Base-by-base conservation (phyloP, 1,140 invertebrate genomes). In the Venustaconcha ellipsiformis region DNA sequence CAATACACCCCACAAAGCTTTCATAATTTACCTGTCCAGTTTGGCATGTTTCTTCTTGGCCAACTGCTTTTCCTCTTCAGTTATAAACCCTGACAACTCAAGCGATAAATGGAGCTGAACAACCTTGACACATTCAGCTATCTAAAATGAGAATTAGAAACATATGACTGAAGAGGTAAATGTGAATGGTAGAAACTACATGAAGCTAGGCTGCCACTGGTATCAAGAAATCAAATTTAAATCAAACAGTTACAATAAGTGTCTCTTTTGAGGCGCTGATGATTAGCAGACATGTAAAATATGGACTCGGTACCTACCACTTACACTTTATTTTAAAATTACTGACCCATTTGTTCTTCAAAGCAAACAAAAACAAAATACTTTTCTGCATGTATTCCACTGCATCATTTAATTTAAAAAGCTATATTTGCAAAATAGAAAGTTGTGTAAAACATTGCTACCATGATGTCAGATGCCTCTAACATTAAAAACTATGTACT, bases 101-200 rank as follows among this genome's bases (percentile, higher is more conserved):
- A 81, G 78, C 18, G 86, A 81, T 67, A 86, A 63, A 30, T 78
- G 84, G 48, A 87, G 73, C 67, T 84, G 84, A 37, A 84, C 75
- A 23, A 65, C 84, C 77, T 84, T 86, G 15, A 83, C 83, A 84
- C 83, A 84, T 70, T 83, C 84, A 67, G 81, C 84, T 37, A 88
- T 84, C 87, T 88, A 67, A 17, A 82, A 60, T 73, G 48, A 60
- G 20, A 72, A 74, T 23, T 55, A 68, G 63, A 56, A 13, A 58
- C 37, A 48, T 48, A 11, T 0, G 11, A 48, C 4, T 48, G 6
- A 48, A 48, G 37, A 48, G 37, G 37, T 6, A 48, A 4, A 48
- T 48, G 37, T 48, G 37, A 48, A 48, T 48, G 37, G 37, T 48
- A 48, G 8, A 48, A 37, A 11, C 11, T 48, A 48, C 6, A 8